A percentile compares a stretch with the other conserved stretches of the same genome.
These are phyloP conservation scores for Saiga tatarica DNA, from an alignment of 2,113 vertebrate species.

Conservation along the genomic window DNA sequence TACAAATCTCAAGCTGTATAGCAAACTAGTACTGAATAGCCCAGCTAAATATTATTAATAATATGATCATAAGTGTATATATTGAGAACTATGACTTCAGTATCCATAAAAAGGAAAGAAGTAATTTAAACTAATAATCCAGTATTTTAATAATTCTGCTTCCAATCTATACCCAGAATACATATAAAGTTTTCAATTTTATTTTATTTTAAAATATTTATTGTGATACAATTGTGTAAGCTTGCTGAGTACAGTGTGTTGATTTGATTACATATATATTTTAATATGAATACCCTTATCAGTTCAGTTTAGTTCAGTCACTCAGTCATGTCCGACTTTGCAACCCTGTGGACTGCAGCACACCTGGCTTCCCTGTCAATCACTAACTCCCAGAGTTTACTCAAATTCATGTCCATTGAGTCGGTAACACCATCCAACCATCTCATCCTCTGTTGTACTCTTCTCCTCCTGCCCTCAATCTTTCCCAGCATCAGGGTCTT, in stretches of 20 bases:
- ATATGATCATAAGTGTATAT: neutral
- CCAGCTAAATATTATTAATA: neutral
- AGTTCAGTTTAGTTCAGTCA: neutral
- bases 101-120: neutral
- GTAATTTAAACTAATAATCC: neutral
- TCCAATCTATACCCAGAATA: neutral
- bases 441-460: neutral
- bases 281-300: neutral
- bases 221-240: neutral
- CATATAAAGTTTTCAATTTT: neutral
- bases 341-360: neutral
- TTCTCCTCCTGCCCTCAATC: neutral
- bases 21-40: neutral
- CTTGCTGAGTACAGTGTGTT: neutral
- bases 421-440: neutral
- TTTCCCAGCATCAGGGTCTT: neutral
- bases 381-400: neutral
- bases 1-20: neutral
- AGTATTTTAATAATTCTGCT: neutral
- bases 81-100: neutral
- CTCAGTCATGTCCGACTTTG: neutral
- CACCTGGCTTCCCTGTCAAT: neutral
- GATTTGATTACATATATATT: neutral
- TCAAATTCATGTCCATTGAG: neutral
- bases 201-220: neutral